Conservation (phyloP, 2,888 invertebrate genomes). For the Cryptocephalus primarius region DNA sequence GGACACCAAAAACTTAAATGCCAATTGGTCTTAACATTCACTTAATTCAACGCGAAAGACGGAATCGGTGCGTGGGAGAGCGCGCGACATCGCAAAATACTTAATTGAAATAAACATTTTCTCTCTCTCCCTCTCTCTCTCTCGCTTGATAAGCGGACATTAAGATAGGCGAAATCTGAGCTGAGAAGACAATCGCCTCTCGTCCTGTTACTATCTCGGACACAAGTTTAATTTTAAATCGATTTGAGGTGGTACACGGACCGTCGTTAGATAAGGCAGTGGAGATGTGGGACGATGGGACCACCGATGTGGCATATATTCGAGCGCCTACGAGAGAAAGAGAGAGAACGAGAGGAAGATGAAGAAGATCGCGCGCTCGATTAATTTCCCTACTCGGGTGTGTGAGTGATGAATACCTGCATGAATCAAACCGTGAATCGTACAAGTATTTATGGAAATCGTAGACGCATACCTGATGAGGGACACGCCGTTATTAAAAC, state of each 20-base stretch:
- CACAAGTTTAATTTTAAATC: slow-evolving; percentile 39
- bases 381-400: not conserved
- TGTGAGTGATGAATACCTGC: too few species aligned
- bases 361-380: not conserved
- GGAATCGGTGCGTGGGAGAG: slow-evolving; percentile 19
- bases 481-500: too few species aligned
- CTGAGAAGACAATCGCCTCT: slow-evolving; percentile 21
- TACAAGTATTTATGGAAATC: too few species aligned
- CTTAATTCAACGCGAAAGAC: slow-evolving; percentile 16
- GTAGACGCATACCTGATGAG: too few species aligned
- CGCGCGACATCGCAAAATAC: slow-evolving; percentile 33
- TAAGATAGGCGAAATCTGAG: slow-evolving; percentile 32
- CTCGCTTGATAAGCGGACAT: slow-evolving; percentile 27
- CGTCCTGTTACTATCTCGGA: slow-evolving; percentile 28
- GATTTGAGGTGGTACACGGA: slow-evolving; percentile 34
- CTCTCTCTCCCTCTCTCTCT: too few species aligned
- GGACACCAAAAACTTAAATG: slow-evolving; percentile 18
- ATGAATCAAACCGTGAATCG: too few species aligned
- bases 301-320: slow-evolving; percentile 11
- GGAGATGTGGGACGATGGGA: slow-evolving; percentile 11
- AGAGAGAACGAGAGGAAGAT: not conserved
- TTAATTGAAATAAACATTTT: slow-evolving; percentile 32
- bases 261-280: slow-evolving; percentile 31
- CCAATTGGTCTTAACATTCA: slow-evolving; percentile 25
- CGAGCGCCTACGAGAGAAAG: slow-evolving; percentile 8